Evolutionary conservation across 2,797 vertebrate genomes (phyloP).

Genomic region (Enteromius mattozi): DNA sequence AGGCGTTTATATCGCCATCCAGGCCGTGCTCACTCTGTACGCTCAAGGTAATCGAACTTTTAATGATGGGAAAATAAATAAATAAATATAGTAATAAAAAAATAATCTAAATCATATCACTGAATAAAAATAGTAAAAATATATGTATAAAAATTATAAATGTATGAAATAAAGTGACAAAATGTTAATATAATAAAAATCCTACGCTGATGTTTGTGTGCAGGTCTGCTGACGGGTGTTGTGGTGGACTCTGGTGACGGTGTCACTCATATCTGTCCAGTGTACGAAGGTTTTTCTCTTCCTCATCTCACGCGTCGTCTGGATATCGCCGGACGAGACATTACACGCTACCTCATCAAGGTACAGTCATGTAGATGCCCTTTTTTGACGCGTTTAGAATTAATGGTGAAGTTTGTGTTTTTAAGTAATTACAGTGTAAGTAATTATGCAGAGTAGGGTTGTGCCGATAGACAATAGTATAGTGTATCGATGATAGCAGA

Average conservation of each 20-base stretch:
- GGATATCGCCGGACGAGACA: slow-evolving; percentile 90
- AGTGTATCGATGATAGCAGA: no score
- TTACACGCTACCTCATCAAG: slow-evolving; percentile 93
- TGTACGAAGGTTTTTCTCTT: slow-evolving; percentile 91
- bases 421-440: no score
- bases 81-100: no score
- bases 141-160: background rate
- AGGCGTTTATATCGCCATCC: slow-evolving; percentile 90
- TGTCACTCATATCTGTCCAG: slow-evolving; percentile 91
- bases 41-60: slow-evolving; percentile 83
- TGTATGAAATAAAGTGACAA: background rate
- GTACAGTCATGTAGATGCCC: slow-evolving; percentile 65
- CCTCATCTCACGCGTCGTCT: slow-evolving; percentile 89
- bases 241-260: slow-evolving; percentile 92
- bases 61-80: background rate
- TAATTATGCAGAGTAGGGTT: no score
- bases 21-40: slow-evolving; percentile 89
- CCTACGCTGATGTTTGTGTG: background rate
- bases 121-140: background rate
- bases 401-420: no score
- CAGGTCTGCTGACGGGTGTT: slow-evolving; percentile 87
- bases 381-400: no score
- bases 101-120: background rate
- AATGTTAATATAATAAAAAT: background rate
- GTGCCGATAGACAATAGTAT: no score